phyloP scores from a whole-genome alignment of 1,140 invertebrate species.

The Brachionus plicatilis region DNA sequence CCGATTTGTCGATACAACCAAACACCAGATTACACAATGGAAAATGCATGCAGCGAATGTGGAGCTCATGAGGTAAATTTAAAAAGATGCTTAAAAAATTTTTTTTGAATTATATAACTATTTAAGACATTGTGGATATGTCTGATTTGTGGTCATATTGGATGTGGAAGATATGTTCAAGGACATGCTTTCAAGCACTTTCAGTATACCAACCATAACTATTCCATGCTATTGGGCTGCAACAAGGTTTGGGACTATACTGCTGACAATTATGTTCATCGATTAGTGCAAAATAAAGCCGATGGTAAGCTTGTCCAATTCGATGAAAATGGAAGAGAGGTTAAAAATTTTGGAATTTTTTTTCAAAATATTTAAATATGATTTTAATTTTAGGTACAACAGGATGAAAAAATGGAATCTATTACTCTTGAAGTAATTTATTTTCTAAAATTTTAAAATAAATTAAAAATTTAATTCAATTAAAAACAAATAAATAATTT shows the following conservation, averaged over 20 bases:
- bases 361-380: slow-evolving; percentile 11
- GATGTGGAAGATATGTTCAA: slow-evolving; percentile 77
- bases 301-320: slow-evolving; percentile 90
- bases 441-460: not conserved
- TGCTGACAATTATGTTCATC: slow-evolving; percentile 93
- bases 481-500: slow-evolving; percentile 40
- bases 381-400: not conserved
- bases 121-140: slow-evolving; percentile 85
- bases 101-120: slow-evolving; percentile 51
- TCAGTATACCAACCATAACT: slow-evolving; percentile 87
- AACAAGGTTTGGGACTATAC: slow-evolving; percentile 97
- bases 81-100: not conserved
- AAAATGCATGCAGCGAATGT: slow-evolving; percentile 78
- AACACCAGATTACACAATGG: slow-evolving; percentile 75
- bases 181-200: slow-evolving; percentile 79
- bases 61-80: slow-evolving; percentile 57
- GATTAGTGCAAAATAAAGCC: slow-evolving; percentile 86
- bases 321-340: slow-evolving; percentile 56
- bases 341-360: slow-evolving; percentile 56
- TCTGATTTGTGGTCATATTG: slow-evolving; percentile 93
- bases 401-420: slow-evolving; percentile 45
- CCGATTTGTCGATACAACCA: slow-evolving; percentile 64
- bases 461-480: slow-evolving; percentile 30
- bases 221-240: slow-evolving; percentile 85
- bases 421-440: slow-evolving; percentile 41